A percentile compares a stretch with the other conserved stretches of the same genome.
Evolutionary conservation across 2,797 vertebrate genomes (phyloP).

Genomic region (Sebastes taczanowskii): DNA sequence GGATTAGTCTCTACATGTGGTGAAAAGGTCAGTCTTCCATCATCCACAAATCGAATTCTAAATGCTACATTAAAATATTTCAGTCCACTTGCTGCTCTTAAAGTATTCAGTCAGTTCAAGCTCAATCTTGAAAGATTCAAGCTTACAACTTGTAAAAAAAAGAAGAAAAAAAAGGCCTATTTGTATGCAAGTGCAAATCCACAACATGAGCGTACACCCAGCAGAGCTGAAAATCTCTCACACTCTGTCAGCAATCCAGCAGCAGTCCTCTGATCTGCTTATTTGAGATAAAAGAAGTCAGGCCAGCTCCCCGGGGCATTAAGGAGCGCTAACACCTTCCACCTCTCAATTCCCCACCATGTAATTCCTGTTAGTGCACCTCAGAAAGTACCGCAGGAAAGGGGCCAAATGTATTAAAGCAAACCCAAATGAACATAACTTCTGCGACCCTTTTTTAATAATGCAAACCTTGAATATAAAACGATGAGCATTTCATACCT

Average conservation of each 20-base stretch:
- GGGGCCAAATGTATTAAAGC: conserved; percentile 22
- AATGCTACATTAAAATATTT: not conserved
- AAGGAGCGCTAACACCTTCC: conserved; percentile 35
- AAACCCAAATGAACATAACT: conserved; percentile 21
- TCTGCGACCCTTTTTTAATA: conserved; percentile 1
- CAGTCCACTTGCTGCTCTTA: not conserved
- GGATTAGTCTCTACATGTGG: not conserved
- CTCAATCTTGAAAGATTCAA: not conserved
- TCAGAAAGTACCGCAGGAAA: conserved; percentile 14
- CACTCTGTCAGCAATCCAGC: conserved; percentile 54
- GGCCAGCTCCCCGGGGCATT: conserved; percentile 41
- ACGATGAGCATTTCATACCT: not conserved
- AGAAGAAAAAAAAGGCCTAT: not conserved
- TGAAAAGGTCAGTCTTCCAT: not conserved
- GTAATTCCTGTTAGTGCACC: conserved; percentile 41
- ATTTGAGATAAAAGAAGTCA: conserved; percentile 69
- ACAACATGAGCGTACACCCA: conserved; percentile 26
- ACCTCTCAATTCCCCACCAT: conserved; percentile 54
- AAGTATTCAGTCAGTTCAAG: not conserved
- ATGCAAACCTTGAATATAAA: conserved; percentile 17
- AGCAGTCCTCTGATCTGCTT: conserved; percentile 58
- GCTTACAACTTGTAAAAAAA: not conserved
- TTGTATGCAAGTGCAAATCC: conserved; percentile 35
- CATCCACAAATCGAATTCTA: not conserved
- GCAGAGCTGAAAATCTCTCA: conserved; percentile 38